Conservation (phyloP, 2,888 invertebrate species). For the Amblyjoppa fuscipennis region DNA sequence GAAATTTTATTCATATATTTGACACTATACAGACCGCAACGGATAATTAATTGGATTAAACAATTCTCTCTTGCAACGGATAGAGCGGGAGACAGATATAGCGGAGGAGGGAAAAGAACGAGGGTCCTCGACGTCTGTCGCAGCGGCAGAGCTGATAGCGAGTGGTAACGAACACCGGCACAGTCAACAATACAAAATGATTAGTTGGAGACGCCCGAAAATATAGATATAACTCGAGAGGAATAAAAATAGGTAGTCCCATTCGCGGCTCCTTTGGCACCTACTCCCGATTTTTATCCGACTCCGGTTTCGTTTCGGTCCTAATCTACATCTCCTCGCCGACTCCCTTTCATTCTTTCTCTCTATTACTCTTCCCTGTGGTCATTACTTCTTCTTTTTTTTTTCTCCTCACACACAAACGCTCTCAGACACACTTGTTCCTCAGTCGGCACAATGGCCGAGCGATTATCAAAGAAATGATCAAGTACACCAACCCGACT, state of each 20-base stretch:
- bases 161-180: slow-evolving; percentile 13
- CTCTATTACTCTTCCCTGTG: slow-evolving; percentile 21
- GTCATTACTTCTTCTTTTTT: slow-evolving; percentile 53
- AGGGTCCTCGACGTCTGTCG: slow-evolving; percentile 66
- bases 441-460: slow-evolving; percentile 71
- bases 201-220: slow-evolving; percentile 48
- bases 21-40: not conserved
- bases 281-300: slow-evolving; percentile 41
- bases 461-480: slow-evolving; percentile 77
- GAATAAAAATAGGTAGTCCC: slow-evolving; percentile 37
- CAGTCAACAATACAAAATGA: slow-evolving; percentile 67
- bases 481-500: slow-evolving; percentile 78
- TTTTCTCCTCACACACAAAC: slow-evolving; percentile 36
- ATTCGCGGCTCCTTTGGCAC: slow-evolving; percentile 35
- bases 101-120: slow-evolving; percentile 52
- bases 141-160: slow-evolving; percentile 56
- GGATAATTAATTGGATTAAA: slow-evolving; percentile 40
- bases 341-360: slow-evolving; percentile 33
- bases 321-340: slow-evolving; percentile 23
- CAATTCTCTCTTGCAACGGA: not conserved
- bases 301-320: slow-evolving; percentile 45
- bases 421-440: slow-evolving; percentile 19
- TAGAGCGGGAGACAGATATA: slow-evolving; percentile 7
- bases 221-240: slow-evolving; percentile 34
- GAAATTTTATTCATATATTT: not conserved